Conservation (phyloP, 1,140 invertebrate species). For the Diuraphis noxia region DNA sequence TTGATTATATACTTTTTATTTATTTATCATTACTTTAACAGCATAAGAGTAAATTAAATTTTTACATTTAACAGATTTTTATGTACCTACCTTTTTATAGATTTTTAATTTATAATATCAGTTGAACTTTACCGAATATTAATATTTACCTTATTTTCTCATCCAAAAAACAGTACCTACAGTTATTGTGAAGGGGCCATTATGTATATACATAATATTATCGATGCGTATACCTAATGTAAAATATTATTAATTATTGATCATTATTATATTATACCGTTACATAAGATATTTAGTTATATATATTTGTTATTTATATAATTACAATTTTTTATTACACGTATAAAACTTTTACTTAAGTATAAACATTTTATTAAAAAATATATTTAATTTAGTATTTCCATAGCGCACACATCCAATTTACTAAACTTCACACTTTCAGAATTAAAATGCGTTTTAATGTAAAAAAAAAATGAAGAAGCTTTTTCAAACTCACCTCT, state of each 20-base stretch:
- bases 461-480: neutral
- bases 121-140: neutral
- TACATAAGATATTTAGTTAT: too few relatives aligned
- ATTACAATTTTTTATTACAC: neutral
- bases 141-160: neutral
- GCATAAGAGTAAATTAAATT: neutral
- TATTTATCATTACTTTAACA: neutral
- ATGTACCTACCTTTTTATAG: neutral
- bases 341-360: neutral
- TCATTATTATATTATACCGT: neutral
- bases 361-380: constrained; percentile 3
- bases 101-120: neutral
- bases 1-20: neutral
- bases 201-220: neutral
- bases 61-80: neutral
- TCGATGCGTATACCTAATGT: neutral
- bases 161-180: too few relatives aligned
- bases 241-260: neutral
- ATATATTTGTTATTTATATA: neutral
- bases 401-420: neutral
- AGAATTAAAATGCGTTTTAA: neutral
- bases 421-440: neutral
- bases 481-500: neutral
- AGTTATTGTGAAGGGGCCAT: neutral
- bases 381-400: neutral